phyloP scores from a whole-genome alignment of 1,140 invertebrate genomes.

The Neodiprion lecontei region DNA sequence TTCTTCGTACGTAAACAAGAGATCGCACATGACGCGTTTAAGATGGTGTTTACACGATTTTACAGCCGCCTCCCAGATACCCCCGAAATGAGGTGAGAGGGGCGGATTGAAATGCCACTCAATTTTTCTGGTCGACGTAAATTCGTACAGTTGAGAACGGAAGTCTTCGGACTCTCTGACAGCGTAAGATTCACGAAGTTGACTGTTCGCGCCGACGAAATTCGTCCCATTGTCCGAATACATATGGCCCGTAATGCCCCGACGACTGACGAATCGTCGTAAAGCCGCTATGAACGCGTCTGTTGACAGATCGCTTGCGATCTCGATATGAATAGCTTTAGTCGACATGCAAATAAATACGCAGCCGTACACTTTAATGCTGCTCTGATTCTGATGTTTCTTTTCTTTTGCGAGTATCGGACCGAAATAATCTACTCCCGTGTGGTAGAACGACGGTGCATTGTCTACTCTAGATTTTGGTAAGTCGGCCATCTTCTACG shows the following conservation, averaged over 20 bases:
- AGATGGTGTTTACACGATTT: slow-evolving; percentile 33
- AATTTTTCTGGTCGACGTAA: not conserved
- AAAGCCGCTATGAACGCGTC: slow-evolving; percentile 37
- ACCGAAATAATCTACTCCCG: slow-evolving; percentile 46
- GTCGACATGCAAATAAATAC: slow-evolving; percentile 35
- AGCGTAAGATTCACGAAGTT: slow-evolving; percentile 10
- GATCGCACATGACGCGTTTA: slow-evolving; percentile 26
- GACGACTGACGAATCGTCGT: slow-evolving; percentile 31
- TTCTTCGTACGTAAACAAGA: not conserved
- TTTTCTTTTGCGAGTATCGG: slow-evolving; percentile 33
- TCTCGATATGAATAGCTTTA: slow-evolving; percentile 40
- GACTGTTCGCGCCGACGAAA: slow-evolving; percentile 9
- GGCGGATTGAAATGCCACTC: slow-evolving; percentile 27
- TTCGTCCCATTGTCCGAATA: slow-evolving; percentile 27
- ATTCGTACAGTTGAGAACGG: not conserved
- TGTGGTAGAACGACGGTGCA: slow-evolving; percentile 38
- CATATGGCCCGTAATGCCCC: slow-evolving; percentile 20
- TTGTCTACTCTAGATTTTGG: slow-evolving; percentile 27
- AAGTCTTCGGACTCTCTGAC: not conserved
- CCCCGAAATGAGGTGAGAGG: slow-evolving; percentile 27
- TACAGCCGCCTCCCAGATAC: slow-evolving; percentile 33
- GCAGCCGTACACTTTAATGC: slow-evolving; percentile 30
- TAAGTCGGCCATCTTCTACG: slow-evolving; percentile 43
- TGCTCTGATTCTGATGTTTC: slow-evolving; percentile 17
- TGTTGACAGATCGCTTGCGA: slow-evolving; percentile 32